Percentiles rank a stretch among this genome's conserved stretches.
phyloP scores from a whole-genome alignment of 23 tunicate genomes.

The Diplosoma virens region DNA sequence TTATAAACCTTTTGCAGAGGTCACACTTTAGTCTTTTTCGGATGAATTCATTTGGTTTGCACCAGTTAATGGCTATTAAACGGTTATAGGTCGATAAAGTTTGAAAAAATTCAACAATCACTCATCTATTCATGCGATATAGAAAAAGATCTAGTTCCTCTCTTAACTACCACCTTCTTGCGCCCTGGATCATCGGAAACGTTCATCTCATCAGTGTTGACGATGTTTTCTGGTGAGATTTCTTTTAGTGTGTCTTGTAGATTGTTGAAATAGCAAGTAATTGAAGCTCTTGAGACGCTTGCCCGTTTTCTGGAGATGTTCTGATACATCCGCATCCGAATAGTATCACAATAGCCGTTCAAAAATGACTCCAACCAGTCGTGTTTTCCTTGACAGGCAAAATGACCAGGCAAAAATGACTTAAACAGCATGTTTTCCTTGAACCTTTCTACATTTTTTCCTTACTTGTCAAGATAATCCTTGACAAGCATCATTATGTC shows the following conservation, averaged over 20 bases:
- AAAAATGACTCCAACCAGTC: too few species aligned
- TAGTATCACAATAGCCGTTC: too few species aligned
- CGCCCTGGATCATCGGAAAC: conserved; percentile 22
- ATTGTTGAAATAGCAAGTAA: not conserved
- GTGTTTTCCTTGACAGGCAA: too few species aligned
- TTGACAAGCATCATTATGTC: not conserved
- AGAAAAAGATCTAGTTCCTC: too few species aligned
- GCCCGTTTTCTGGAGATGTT: not conserved
- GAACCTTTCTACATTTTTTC: not conserved
- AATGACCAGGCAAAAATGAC: too few species aligned
- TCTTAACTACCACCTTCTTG: not conserved
- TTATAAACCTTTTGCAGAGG: too few species aligned
- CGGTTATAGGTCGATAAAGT: too few species aligned
- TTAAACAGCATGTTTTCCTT: not conserved
- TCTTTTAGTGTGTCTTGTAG: not conserved
- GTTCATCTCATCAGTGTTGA: conserved; percentile 22
- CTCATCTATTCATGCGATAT: too few species aligned
- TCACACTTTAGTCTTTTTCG: too few species aligned
- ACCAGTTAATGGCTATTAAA: too few species aligned
- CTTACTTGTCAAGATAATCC: not conserved
- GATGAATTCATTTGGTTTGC: too few species aligned
- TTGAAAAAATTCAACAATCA: too few species aligned
- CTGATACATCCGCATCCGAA: not conserved
- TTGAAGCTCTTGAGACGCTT: not conserved
- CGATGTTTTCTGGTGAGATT: not conserved